A percentile compares a stretch with the other conserved stretches of the same genome.
Evolutionary conservation across 2,888 invertebrate species (phyloP).

Genomic region (Lottia gigantea): DNA sequence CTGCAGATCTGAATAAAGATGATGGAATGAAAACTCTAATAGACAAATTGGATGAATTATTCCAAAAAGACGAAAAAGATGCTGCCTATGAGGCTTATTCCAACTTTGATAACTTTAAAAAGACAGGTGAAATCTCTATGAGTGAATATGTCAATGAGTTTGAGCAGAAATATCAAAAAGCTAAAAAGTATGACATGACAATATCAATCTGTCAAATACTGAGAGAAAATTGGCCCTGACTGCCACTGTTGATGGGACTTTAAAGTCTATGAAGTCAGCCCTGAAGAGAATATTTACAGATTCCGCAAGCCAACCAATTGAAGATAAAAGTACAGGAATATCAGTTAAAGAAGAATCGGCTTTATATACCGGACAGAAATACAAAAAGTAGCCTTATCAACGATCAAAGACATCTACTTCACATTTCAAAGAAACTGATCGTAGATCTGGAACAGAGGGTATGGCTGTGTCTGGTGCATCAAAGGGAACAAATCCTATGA

Average conservation of each 20-base stretch:
- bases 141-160: constrained; percentile 11
- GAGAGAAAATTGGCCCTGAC: constrained; percentile 23
- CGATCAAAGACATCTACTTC: no score
- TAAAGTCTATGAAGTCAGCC: constrained; percentile 22
- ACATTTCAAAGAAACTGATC: neutral
- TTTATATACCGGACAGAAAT: neutral
- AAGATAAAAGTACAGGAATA: neutral
- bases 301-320: neutral
- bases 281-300: constrained; percentile 12
- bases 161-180: constrained; percentile 10
- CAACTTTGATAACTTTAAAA: neutral
- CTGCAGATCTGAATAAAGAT: neutral
- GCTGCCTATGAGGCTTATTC: neutral
- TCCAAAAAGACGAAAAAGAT: constrained; percentile 2
- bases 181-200: constrained; percentile 10
- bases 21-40: neutral
- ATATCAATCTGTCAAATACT: constrained; percentile 14
- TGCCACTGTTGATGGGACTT: constrained; percentile 18
- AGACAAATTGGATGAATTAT: neutral
- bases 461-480: neutral
- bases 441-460: neutral
- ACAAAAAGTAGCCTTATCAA: neutral
- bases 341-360: neutral
- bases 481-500: neutral
- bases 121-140: neutral